Conservation (phyloP, 2,113 vertebrate species). For the Hirundichthys speculiger region DNA sequence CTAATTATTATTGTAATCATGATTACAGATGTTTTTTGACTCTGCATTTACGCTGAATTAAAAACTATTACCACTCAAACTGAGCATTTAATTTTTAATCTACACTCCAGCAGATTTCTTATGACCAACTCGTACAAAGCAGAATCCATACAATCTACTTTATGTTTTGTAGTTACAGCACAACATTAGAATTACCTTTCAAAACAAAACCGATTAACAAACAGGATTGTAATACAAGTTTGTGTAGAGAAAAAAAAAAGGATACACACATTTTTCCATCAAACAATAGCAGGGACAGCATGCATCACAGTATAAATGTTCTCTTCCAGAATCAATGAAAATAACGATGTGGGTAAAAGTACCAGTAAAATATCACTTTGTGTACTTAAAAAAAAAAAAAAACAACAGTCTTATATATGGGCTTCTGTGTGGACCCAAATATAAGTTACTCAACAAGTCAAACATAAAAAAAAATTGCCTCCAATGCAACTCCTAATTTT, state of each 20-base stretch:
- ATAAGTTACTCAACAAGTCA: conserved; percentile 27
- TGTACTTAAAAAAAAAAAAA: not conserved
- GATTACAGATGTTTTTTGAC: conserved; percentile 8
- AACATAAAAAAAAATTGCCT: conserved; percentile 3
- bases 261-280: conserved; percentile 7
- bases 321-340: conserved; percentile 17
- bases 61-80: conserved; percentile 4
- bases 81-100: conserved; percentile 42
- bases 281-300: conserved; percentile 24
- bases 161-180: conserved; percentile 33
- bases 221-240: conserved; percentile 35
- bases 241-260: not conserved
- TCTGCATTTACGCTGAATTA: conserved; percentile 4
- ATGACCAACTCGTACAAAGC: conserved; percentile 28
- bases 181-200: conserved; percentile 7
- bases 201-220: conserved; percentile 15
- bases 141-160: conserved; percentile 37
- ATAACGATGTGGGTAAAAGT: not conserved
- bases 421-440: conserved; percentile 14
- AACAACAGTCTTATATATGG: conserved; percentile 3
- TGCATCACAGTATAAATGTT: conserved; percentile 26
- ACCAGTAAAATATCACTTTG: not conserved
- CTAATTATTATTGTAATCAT: conserved; percentile 12
- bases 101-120: conserved; percentile 1
- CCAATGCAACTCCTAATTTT: not conserved